Evolutionary conservation across 2,797 vertebrate genomes (phyloP).

Genomic region (Brachymystax lenok): DNA sequence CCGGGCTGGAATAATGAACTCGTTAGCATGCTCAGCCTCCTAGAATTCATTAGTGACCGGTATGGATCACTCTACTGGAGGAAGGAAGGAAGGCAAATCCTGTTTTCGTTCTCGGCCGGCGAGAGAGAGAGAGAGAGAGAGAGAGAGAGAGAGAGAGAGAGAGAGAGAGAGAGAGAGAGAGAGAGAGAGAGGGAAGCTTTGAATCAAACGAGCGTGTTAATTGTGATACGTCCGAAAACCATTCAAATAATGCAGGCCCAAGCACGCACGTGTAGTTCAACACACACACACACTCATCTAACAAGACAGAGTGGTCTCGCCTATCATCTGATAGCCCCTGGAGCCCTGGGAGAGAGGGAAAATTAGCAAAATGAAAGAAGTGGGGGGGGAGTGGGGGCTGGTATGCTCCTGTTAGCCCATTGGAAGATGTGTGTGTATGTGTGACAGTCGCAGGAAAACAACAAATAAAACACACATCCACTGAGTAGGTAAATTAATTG

Average conservation of each 20-base stretch:
- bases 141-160: too few species aligned
- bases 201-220: conserved; percentile 26
- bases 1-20: conserved; percentile 72
- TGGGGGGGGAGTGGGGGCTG: conserved; percentile 2
- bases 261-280: neutral
- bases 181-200: conserved; percentile 10
- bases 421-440: conserved; percentile 29
- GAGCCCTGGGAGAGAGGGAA: conserved; percentile 17
- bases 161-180: too few species aligned
- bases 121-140: too few species aligned
- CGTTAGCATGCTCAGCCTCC: conserved; percentile 74
- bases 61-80: conserved; percentile 40
- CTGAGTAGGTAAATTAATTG: neutral
- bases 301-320: conserved; percentile 40
- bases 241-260: conserved; percentile 14
- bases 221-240: conserved; percentile 25
- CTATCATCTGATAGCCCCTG: conserved; percentile 37
- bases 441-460: conserved; percentile 4
- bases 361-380: conserved; percentile 11
- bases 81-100: conserved; percentile 51
- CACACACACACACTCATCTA: conserved; percentile 28
- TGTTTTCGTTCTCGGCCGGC: conserved; percentile 34
- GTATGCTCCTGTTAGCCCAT: conserved; percentile 9
- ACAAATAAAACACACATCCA: neutral
- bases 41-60: conserved; percentile 63